A percentile compares a stretch with the other conserved stretches of the same genome.
phyloP scores from a whole-genome alignment of 2,113 vertebrate genomes.

The Microtus montanus region DNA sequence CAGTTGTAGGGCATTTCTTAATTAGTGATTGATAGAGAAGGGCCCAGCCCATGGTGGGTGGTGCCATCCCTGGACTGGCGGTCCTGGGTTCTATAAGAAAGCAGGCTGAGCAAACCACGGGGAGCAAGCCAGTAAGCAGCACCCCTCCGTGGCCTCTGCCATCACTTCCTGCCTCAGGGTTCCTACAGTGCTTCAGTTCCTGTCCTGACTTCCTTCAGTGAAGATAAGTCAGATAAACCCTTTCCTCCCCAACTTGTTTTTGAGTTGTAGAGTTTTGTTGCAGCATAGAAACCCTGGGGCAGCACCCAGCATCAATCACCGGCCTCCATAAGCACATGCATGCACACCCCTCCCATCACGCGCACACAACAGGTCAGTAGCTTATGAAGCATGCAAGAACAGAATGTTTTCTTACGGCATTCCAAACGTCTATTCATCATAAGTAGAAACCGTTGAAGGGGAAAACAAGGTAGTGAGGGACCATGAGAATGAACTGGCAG shows the following conservation, averaged over 20 bases:
- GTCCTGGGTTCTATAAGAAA: neutral
- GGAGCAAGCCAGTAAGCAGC: neutral
- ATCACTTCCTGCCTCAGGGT: neutral
- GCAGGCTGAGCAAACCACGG: neutral
- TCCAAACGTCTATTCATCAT: neutral
- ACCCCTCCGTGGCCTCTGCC: neutral
- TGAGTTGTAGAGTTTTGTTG: neutral
- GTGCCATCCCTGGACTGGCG: neutral
- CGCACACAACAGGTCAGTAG: neutral
- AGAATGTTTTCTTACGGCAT: conserved; percentile 20
- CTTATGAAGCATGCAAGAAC: neutral
- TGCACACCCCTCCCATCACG: neutral
- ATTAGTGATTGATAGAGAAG: neutral
- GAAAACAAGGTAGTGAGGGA: neutral
- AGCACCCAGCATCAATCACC: too few species aligned
- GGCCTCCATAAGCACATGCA: neutral
- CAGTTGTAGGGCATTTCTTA: neutral
- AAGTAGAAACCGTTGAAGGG: neutral
- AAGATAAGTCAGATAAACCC: neutral
- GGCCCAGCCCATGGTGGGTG: neutral
- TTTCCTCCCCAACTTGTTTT: neutral
- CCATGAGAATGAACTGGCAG: neutral
- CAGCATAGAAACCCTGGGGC: neutral
- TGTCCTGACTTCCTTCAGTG: neutral
- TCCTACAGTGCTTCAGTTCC: neutral